Percentiles rank a stretch among this genome's conserved stretches.
Conservation (phyloP, 2,888 invertebrate species). For the Crematogaster levior region DNA sequence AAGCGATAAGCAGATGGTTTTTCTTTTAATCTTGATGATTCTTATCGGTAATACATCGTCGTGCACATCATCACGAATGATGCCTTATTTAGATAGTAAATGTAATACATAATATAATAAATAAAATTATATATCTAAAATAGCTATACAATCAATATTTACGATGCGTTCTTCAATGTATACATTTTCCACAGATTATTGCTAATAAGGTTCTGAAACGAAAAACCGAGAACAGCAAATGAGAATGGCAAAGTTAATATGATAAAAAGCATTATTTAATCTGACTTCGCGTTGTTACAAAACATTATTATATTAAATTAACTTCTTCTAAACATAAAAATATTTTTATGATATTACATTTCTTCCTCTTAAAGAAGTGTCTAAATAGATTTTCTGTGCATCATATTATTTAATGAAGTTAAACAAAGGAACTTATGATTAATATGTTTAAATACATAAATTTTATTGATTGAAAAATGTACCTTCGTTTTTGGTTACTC, state of each 20-base stretch:
- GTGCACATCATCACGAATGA: not conserved
- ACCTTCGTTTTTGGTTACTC: conserved; percentile 48
- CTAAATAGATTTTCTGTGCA: not conserved
- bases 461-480: not conserved
- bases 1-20: conserved; percentile 4
- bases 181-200: conserved; percentile 60
- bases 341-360: not conserved
- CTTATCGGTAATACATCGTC: conserved; percentile 3
- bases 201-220: conserved; percentile 56
- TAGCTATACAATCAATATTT: not conserved
- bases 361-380: not conserved
- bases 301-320: not conserved
- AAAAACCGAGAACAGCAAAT: not conserved
- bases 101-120: conserved; percentile 15
- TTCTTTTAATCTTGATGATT: conserved; percentile 27
- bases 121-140: conserved; percentile 30
- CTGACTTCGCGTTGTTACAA: not conserved
- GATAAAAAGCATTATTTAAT: conserved; percentile 1
- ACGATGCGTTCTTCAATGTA: conserved; percentile 18
- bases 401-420: not conserved
- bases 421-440: not conserved
- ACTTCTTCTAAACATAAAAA: not conserved
- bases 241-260: not conserved
- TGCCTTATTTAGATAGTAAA: not conserved
- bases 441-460: not conserved